phyloP scores from a whole-genome alignment of 1,140 invertebrate species.

The Aethina tumida region DNA sequence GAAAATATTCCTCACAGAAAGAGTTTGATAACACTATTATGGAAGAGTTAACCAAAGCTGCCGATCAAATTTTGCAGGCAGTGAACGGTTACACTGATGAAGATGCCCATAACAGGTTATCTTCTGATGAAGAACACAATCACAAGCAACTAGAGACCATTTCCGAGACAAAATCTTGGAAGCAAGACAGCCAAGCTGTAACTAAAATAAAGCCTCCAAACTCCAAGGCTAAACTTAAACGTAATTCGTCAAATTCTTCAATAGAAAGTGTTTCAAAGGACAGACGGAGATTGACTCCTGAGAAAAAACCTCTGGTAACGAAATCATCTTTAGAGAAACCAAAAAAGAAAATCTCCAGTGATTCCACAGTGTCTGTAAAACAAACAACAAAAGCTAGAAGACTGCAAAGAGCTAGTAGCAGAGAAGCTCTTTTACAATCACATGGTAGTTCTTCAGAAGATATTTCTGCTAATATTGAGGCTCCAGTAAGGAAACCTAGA shows the following conservation, averaged over 20 bases:
- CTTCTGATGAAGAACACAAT: slow-evolving; percentile 28
- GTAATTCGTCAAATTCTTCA: slow-evolving; percentile 37
- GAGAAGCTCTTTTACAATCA: slow-evolving; percentile 37
- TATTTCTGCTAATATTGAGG: slow-evolving; percentile 31
- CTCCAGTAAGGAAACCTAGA: slow-evolving; percentile 29
- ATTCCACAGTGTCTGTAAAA: slow-evolving; percentile 11
- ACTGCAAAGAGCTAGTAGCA: slow-evolving; percentile 39
- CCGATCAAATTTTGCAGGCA: slow-evolving; percentile 42
- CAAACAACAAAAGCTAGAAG: slow-evolving; percentile 35
- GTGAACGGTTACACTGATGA: slow-evolving; percentile 44
- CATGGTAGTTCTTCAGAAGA: slow-evolving; percentile 43
- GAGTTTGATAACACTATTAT: slow-evolving; percentile 36
- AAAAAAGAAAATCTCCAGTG: slow-evolving; percentile 22
- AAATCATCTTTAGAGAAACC: slow-evolving; percentile 8
- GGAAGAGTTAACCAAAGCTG: slow-evolving; percentile 42
- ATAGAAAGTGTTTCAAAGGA: slow-evolving; percentile 35
- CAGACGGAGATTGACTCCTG: slow-evolving; percentile 5
- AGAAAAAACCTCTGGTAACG: slow-evolving; percentile 1
- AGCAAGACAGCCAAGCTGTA: slow-evolving; percentile 21
- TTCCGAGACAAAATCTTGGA: slow-evolving; percentile 37
- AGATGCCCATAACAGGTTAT: slow-evolving; percentile 29
- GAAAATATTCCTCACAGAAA: slow-evolving; percentile 10
- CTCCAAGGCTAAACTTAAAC: slow-evolving; percentile 19
- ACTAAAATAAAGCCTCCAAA: slow-evolving; percentile 10
- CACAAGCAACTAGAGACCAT: slow-evolving; percentile 35